phyloP scores from a whole-genome alignment of 2,888 invertebrate genomes.

The Drosophila rubida region DNA sequence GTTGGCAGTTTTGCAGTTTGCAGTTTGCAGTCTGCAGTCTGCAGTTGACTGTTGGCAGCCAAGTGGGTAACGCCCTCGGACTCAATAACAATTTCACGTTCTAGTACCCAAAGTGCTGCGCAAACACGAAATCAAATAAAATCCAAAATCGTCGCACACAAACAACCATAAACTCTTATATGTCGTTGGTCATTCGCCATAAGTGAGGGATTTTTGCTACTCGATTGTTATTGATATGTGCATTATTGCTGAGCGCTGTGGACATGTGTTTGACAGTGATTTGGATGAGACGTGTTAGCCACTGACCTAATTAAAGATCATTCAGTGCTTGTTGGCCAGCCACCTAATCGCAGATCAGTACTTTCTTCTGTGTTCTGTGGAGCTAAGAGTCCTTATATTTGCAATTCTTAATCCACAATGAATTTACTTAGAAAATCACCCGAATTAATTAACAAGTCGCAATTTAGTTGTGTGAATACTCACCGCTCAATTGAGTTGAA shows the following conservation, averaged over 20 bases:
- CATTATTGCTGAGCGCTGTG: slow-evolving; percentile 1
- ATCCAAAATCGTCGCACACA: slow-evolving; percentile 37
- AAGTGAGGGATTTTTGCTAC: not conserved
- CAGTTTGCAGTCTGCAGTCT: slow-evolving; percentile 31
- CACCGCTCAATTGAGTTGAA: not conserved
- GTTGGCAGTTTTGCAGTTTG: slow-evolving; percentile 12
- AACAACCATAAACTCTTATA: slow-evolving; percentile 26
- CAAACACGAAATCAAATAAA: slow-evolving; percentile 70
- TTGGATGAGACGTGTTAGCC: not conserved
- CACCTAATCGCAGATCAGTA: not conserved
- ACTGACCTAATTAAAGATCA: not conserved
- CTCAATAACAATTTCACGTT: slow-evolving; percentile 66
- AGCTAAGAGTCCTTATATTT: too few species aligned
- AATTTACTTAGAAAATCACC: not conserved
- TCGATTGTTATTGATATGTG: slow-evolving; percentile 34
- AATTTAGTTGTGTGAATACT: not conserved
- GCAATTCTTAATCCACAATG: not conserved
- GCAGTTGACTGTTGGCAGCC: slow-evolving; percentile 20
- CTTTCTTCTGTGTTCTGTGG: too few species aligned
- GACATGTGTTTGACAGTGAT: not conserved
- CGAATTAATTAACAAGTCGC: not conserved
- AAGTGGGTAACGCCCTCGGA: slow-evolving; percentile 31
- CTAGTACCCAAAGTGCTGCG: slow-evolving; percentile 51
- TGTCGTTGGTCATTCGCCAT: slow-evolving; percentile 11
- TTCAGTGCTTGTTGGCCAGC: too few species aligned